A percentile compares a stretch with the other conserved stretches of the same genome.
These are phyloP conservation scores for Boloria selene DNA, from an alignment of 2,888 invertebrate genomes.

Conservation along the genomic window DNA sequence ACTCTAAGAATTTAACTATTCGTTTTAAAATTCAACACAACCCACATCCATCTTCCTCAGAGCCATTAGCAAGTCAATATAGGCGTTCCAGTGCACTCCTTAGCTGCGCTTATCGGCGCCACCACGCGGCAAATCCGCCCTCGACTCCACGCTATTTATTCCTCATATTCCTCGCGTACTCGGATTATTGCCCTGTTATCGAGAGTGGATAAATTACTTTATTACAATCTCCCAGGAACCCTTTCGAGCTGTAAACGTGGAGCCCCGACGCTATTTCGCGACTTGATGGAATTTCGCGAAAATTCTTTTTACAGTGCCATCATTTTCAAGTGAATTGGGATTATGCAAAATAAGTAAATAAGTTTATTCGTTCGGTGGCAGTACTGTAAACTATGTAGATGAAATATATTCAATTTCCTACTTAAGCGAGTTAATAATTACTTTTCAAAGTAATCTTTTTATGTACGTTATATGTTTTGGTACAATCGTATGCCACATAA, in stretches of 20 bases:
- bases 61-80: slow-evolving; percentile 41
- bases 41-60: slow-evolving; percentile 35
- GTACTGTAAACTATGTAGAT: slow-evolving; percentile 18
- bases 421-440: slow-evolving; percentile 2
- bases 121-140: slow-evolving; percentile 48
- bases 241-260: slow-evolving; percentile 50
- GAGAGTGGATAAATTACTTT: slow-evolving; percentile 78
- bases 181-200: slow-evolving; percentile 76
- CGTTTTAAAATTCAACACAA: slow-evolving; percentile 24
- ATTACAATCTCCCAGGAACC: slow-evolving; percentile 68
- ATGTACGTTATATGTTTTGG: too few species aligned
- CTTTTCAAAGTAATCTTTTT: too few species aligned
- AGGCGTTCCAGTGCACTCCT: slow-evolving; percentile 36
- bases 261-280: slow-evolving; percentile 62
- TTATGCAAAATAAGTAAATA: slow-evolving; percentile 53
- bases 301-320: slow-evolving; percentile 65
- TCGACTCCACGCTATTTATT: slow-evolving; percentile 55
- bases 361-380: slow-evolving; percentile 39
- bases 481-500: too few species aligned
- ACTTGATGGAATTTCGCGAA: slow-evolving; percentile 64
- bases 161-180: slow-evolving; percentile 53
- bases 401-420: slow-evolving; percentile 25
- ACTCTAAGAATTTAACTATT: slow-evolving; percentile 9
- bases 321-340: slow-evolving; percentile 53
- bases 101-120: slow-evolving; percentile 45